Evolutionary conservation across 1,140 invertebrate species (phyloP).

Genomic region (Bombyx mori): ASM3026992v2 NC_085121.1:12687501-12688000

Average conservation of each 20-base stretch:
- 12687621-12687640: not conserved
- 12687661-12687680: no score
- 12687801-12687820: no score
- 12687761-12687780: no score
- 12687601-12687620: not conserved
- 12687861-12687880: not conserved
- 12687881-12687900: not conserved
- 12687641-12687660: no score
- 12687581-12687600: not conserved
- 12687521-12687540: not conserved
- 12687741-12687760: no score
- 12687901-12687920: constrained; percentile 43
- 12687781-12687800: no score
- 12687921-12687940: constrained; percentile 76
- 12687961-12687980: constrained; percentile 58
- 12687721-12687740: no score
- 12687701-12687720: no score
- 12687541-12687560: not conserved
- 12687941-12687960: constrained; percentile 67
- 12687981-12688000: no score
- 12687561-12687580: not conserved
- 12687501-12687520: no score
- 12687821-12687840: not conserved
- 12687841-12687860: not conserved
- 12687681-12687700: no score